Evolutionary conservation across 1,140 invertebrate genomes (phyloP), one percentile per base, ranked within the genome.

Genomic region (Vanessa tameamea): DNA sequence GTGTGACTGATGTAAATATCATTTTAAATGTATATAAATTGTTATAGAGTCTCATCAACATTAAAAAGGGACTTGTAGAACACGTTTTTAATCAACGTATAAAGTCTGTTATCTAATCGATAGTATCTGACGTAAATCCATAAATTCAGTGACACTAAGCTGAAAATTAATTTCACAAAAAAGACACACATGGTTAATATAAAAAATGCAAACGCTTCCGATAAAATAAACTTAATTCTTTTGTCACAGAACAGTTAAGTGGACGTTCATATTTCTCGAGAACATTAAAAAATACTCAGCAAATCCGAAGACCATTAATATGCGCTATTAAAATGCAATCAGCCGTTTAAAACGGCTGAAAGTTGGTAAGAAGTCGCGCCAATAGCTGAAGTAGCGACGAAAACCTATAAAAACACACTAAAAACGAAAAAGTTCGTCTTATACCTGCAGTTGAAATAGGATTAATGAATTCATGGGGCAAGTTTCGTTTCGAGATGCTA

Each of bases 381-480:
- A 73, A 70, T 78, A 69, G 75, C 53, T 51, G 69, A 72, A 76
- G 69, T 74, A 72, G 64, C 64, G 72, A 65, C 64, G 72, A 71
- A 76, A 79, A 66, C 69, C 64, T 66, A 71, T 71, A 72, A 75
- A 76, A 76, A 76, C 69, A 72, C 57, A 72, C 69, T 55, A 65
- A 76, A 74, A 76, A 71, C 64, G 74, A 55, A 53, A 74, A 74
- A 74, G 26, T 74, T 74, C 57, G 16, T 69, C 76, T 73, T 78
- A 78, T 78, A 80, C 80, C 77, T 81, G 78, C 71, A 78, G 51
- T 69, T 75, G 78, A 80, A 83, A 76, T 72, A 65, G 72, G 67
- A 78, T 77, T 80, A 81, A 81, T 83, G 78, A 82, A 81, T 81
- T 83, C 79, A 78, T 77, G 71, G 53, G 47, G 69, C 66, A 81